Evolutionary conservation across 2,888 invertebrate genomes (phyloP).

Genomic region (Drepanosiphum platanoidis): DNA sequence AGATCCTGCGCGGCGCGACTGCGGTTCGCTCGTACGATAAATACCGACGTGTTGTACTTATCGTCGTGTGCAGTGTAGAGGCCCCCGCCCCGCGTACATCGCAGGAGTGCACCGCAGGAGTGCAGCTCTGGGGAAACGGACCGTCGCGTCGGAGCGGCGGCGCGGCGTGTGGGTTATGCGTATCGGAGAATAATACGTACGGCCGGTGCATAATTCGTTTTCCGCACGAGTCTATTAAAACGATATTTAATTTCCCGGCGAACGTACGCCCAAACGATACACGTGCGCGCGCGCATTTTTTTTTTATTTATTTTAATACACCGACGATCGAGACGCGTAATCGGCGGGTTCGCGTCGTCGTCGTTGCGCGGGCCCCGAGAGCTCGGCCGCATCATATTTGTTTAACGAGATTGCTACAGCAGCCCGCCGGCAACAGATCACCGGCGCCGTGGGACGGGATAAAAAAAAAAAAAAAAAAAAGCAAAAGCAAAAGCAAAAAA

Average conservation of each 20-base stretch:
- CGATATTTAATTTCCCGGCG: constrained; percentile 19
- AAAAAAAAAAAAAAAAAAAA: not conserved
- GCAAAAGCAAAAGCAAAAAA: not conserved
- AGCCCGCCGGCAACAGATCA: constrained; percentile 26
- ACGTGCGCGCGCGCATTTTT: constrained; percentile 22
- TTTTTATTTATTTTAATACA: constrained; percentile 33
- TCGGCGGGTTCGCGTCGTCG: constrained; percentile 1
- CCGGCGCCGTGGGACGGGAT: constrained; percentile 21
- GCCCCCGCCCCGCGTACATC: not conserved
- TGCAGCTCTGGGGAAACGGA: not conserved
- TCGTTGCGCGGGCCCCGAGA: not conserved
- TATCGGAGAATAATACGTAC: no score
- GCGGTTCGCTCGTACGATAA: no score
- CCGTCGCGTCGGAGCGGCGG: not conserved
- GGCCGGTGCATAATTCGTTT: not conserved
- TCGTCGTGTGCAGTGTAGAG: not conserved
- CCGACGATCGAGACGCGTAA: constrained; percentile 4
- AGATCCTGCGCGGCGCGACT: no score
- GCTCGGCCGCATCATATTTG: constrained; percentile 12
- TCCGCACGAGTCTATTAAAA: constrained; percentile 9
- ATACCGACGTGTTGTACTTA: not conserved
- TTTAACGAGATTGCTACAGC: constrained; percentile 43
- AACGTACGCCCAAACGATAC: not conserved
- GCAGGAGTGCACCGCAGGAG: not conserved
- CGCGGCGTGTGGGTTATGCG: not conserved